Evolutionary conservation across 2,888 invertebrate species (phyloP).

Genomic region (Drosophila neonasuta): DNA sequence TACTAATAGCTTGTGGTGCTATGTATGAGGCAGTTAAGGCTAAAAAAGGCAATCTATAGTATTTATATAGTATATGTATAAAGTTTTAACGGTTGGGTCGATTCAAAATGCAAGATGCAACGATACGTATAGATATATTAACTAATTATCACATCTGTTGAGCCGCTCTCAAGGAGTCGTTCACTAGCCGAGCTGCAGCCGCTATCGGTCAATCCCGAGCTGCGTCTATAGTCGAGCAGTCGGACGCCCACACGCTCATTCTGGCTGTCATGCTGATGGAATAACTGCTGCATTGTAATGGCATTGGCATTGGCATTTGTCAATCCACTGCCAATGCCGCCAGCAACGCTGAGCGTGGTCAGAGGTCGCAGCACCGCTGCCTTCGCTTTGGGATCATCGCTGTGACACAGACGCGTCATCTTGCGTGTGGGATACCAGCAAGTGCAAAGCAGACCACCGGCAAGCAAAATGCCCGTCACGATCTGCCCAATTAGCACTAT

Average conservation of each 20-base stretch:
- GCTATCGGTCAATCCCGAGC: slow-evolving; percentile 42
- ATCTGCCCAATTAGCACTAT: slow-evolving; percentile 84
- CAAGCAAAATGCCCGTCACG: slow-evolving; percentile 82
- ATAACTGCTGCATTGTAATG: slow-evolving; percentile 9
- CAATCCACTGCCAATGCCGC: slow-evolving; percentile 11
- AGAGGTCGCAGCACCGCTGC: slow-evolving; percentile 63
- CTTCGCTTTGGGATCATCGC: slow-evolving; percentile 76
- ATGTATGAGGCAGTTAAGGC: slow-evolving; percentile 14
- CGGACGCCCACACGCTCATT: slow-evolving; percentile 66
- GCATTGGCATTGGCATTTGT: neutral
- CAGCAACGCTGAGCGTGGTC: slow-evolving; percentile 40
- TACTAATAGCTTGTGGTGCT: slow-evolving; percentile 13
- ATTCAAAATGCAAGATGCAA: slow-evolving; percentile 41
- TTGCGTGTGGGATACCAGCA: slow-evolving; percentile 80
- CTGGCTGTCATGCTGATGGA: slow-evolving; percentile 31
- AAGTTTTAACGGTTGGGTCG: slow-evolving; percentile 24
- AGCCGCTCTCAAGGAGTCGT: slow-evolving; percentile 51
- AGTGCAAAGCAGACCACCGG: slow-evolving; percentile 81
- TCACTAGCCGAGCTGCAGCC: slow-evolving; percentile 50
- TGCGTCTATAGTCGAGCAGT: slow-evolving; percentile 68
- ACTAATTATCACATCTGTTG: slow-evolving; percentile 71
- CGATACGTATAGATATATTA: slow-evolving; percentile 49
- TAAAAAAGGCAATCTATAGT: slow-evolving; percentile 28
- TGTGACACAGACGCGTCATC: slow-evolving; percentile 62
- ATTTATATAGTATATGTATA: slow-evolving; percentile 5